Base-by-base conservation (phyloP, 2,888 invertebrate species). In the Hetaerina titia region DNA sequence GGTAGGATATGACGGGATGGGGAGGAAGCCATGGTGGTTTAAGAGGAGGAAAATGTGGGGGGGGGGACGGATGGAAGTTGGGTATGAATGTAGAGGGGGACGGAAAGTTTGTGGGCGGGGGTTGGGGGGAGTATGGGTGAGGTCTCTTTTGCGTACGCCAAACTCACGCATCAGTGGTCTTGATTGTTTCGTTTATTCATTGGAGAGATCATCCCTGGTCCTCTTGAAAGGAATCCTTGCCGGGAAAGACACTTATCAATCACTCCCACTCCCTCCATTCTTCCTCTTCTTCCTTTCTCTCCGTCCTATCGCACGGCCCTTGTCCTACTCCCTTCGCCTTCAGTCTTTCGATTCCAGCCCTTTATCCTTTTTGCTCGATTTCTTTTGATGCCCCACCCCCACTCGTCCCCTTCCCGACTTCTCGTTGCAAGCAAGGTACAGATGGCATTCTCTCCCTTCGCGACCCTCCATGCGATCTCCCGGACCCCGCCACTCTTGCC, bases 141-240 rank as follows among this genome's bases (percentile, higher is more conserved):
- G 45, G 89, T 31, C 60, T 90, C 63, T 31, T 92, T 69, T 92
- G 64, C 56, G 69, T 74, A 63, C 92, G 64, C 63, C 63, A 92
- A 74, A 92, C 92, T 69, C 69, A 92, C 56, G 92, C 69, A 92
- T 92, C 92, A 56, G 74, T 92, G 92, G 69, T 92, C 92, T 56
- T 74, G 92, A 92, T 92, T 92, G 92, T 92, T 92, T 92, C 92
- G 92, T 92, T 90, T 92, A 92, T 92, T 92, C 92, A 92, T 92
- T 74, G 69, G 69, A 69, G 92, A 92, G 92, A 92, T 92, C 92
- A 92, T 92, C 74, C 81, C 25, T 69, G 74, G 22, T n/a, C 69
- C 92, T 69, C 74, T 92, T 69, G 92, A 92, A 92, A 92, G 92
- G 69, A 56, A 69, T 92, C 92, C 92, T 92, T 92, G 69, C 74